A percentile compares a stretch with the other conserved stretches of the same genome.
These are phyloP conservation scores for Acanthosoma haemorrhoidale DNA, from an alignment of 2,888 invertebrate genomes.

Conservation along the genomic window DNA sequence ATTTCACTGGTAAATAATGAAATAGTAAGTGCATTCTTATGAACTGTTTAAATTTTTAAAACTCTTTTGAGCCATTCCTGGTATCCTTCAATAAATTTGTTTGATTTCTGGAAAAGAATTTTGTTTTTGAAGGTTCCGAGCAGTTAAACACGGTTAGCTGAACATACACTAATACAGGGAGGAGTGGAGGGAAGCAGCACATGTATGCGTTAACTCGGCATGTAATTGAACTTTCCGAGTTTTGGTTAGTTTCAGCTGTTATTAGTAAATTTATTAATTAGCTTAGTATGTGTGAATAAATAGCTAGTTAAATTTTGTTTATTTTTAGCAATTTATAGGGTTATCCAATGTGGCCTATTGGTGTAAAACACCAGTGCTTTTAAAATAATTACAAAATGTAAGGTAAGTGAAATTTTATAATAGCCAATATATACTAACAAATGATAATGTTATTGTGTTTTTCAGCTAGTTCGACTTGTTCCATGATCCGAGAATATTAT, in stretches of 20 bases:
- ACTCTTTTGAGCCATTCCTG: neutral
- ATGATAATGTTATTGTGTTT: neutral
- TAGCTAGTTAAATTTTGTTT: neutral
- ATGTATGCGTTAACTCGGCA: neutral
- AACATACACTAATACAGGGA: neutral
- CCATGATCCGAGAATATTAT: too few species aligned
- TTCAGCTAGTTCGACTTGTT: too few species aligned
- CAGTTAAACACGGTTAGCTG: neutral
- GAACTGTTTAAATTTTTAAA: too few species aligned
- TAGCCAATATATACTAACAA: neutral
- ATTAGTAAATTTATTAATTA: neutral
- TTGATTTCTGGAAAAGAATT: constrained; percentile 7
- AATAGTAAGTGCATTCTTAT: too few species aligned
- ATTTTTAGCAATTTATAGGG: neutral
- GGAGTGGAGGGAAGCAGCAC: neutral
- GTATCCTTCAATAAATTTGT: neutral
- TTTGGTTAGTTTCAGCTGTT: constrained; percentile 14
- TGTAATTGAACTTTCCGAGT: neutral
- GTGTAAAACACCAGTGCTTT: neutral
- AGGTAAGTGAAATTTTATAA: neutral
- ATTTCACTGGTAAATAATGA: too few species aligned
- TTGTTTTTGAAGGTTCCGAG: constrained; percentile 8
- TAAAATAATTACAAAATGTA: neutral
- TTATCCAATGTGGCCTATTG: neutral
- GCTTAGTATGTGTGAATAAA: neutral